phyloP scores from a whole-genome alignment of 2,113 vertebrate genomes.

The Anguilla rostrata region DNA sequence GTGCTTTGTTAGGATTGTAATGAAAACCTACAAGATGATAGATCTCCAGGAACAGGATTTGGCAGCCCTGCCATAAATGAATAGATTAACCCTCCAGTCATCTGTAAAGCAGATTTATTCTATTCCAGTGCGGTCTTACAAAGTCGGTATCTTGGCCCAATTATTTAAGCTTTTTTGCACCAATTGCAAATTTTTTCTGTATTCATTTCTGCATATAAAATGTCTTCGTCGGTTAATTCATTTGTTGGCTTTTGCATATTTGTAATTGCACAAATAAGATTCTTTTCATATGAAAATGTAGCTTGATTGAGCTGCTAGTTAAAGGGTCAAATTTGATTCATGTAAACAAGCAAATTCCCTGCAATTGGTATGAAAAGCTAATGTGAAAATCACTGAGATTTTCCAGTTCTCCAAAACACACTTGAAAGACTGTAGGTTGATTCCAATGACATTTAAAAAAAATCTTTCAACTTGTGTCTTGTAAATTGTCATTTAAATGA shows the following conservation, averaged over 20 bases:
- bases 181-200: too few species aligned
- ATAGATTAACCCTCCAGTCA: background rate
- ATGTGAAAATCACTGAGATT: background rate
- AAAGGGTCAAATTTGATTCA: too few species aligned
- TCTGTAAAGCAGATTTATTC: background rate
- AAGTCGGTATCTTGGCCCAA: background rate
- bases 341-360: background rate
- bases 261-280: too few species aligned
- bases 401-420: background rate
- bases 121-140: background rate
- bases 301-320: too few species aligned
- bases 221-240: too few species aligned
- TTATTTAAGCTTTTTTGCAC: background rate
- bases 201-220: too few species aligned
- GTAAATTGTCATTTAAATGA: too few species aligned
- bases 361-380: background rate
- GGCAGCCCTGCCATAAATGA: background rate
- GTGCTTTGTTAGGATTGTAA: too few species aligned
- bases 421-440: background rate
- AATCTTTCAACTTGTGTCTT: background rate
- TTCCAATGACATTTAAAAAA: background rate
- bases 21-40: background rate
- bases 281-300: too few species aligned
- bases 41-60: too few species aligned
- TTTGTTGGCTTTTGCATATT: too few species aligned